Conservation (phyloP, 1,140 invertebrate genomes). For the Eurytemora carolleeae region DNA sequence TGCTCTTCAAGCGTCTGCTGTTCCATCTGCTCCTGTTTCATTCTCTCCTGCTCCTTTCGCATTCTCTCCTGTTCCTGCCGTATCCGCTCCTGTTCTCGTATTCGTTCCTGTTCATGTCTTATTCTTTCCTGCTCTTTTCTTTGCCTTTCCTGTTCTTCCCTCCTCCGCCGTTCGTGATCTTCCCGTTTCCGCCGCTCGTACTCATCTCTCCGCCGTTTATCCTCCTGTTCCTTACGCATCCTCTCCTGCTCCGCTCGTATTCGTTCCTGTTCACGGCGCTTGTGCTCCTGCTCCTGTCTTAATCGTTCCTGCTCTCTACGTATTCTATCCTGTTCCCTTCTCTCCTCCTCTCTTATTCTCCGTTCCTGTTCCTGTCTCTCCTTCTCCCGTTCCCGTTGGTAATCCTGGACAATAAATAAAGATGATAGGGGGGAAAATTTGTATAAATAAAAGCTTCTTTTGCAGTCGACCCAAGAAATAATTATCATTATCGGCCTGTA, state of each 20-base stretch:
- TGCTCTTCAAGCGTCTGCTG: background rate
- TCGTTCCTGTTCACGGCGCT: background rate
- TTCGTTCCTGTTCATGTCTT: background rate
- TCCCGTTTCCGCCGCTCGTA: background rate
- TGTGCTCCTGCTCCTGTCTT: background rate
- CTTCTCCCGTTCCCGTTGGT: no score
- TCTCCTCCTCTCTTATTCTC: no score
- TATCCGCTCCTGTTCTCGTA: background rate
- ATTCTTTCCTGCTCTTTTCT: background rate
- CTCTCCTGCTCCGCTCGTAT: background rate
- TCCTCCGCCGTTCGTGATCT: background rate
- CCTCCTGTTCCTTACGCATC: background rate
- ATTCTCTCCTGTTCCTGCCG: background rate
- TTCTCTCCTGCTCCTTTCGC: background rate
- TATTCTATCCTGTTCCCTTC: no score
- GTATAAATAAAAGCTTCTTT: no score
- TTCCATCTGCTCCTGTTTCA: background rate
- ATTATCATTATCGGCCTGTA: no score
- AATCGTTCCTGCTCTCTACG: background rate
- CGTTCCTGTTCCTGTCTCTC: no score
- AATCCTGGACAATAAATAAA: no score
- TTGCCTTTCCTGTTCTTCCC: background rate
- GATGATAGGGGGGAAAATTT: no score
- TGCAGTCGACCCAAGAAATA: no score
- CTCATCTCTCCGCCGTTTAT: background rate